phyloP scores from a whole-genome alignment of 2,888 invertebrate genomes.

The Melanotus villosus region DNA sequence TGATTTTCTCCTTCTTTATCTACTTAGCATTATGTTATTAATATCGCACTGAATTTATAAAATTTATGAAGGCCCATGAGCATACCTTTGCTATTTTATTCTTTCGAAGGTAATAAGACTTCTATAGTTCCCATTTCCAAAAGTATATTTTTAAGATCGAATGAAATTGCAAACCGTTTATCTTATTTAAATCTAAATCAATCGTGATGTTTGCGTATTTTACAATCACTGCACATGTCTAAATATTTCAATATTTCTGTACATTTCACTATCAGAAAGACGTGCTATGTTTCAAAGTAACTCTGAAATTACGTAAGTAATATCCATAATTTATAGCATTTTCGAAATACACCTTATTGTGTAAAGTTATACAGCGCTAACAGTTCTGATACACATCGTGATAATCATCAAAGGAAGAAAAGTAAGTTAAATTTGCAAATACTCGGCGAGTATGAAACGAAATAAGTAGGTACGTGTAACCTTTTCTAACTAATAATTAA shows the following conservation, averaged over 20 bases:
- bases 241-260: conserved; percentile 24
- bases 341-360: conserved; percentile 12
- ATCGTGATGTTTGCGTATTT: conserved; percentile 7
- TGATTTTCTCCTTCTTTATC: too few species aligned
- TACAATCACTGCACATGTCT: conserved; percentile 24
- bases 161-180: background rate
- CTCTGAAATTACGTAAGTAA: conserved; percentile 5
- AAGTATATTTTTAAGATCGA: background rate
- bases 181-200: background rate
- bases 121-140: background rate
- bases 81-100: too few species aligned
- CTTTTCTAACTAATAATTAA: background rate
- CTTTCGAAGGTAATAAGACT: too few species aligned
- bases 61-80: too few species aligned
- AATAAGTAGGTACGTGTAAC: background rate
- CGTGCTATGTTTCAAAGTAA: conserved; percentile 6
- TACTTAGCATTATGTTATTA: too few species aligned
- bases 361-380: conserved; percentile 11
- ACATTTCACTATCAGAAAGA: conserved; percentile 7
- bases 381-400: background rate
- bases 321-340: conserved; percentile 23
- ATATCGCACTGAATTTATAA: too few species aligned
- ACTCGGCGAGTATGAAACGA: background rate
- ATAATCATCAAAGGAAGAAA: conserved; percentile 3
- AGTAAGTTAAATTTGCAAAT: background rate